Percentiles rank a stretch among this genome's conserved stretches.
These are phyloP conservation scores for Oreochromis mossambicus DNA, from an alignment of 2,797 vertebrate species.

Conservation along the genomic window DNA sequence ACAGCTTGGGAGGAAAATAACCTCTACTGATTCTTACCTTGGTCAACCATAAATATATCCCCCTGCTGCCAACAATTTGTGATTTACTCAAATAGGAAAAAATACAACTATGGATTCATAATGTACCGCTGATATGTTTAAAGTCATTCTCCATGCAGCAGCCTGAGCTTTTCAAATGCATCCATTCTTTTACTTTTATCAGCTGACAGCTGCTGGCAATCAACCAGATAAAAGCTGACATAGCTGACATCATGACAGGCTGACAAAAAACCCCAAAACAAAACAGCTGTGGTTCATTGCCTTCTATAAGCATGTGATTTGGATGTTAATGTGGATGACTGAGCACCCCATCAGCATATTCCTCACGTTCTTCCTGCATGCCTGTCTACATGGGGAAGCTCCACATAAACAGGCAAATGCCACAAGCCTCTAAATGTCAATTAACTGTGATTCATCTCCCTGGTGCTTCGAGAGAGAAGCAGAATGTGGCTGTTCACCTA, in stretches of 20 bases:
- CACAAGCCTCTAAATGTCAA: slow-evolving; percentile 69
- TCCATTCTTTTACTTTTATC: not conserved
- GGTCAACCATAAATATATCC: not conserved
- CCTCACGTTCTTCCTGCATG: slow-evolving; percentile 4
- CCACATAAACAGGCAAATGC: slow-evolving; percentile 61
- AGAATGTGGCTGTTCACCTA: slow-evolving; percentile 33
- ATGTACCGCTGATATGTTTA: not conserved
- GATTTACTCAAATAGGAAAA: not conserved
- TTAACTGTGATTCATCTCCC: slow-evolving; percentile 63
- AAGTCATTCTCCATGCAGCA: not conserved
- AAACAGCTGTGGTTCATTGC: slow-evolving; percentile 34
- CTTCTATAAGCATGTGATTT: slow-evolving; percentile 23
- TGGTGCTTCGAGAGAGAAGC: slow-evolving; percentile 18
- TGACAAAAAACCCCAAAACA: slow-evolving; percentile 6
- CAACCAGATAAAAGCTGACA: slow-evolving; percentile 34
- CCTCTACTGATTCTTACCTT: not conserved
- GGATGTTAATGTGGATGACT: slow-evolving; percentile 38
- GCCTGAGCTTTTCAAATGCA: not conserved
- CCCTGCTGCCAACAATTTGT: not conserved
- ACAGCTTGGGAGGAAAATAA: not conserved
- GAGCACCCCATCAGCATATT: slow-evolving; percentile 36
- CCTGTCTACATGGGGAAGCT: slow-evolving; percentile 11
- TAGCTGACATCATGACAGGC: slow-evolving; percentile 14
- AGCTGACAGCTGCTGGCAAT: slow-evolving; percentile 25
- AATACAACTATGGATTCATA: not conserved